Evolutionary conservation across 2,113 vertebrate species (phyloP), one percentile per base, ranked within the genome.

Genomic region (Pipa parva): DNA sequence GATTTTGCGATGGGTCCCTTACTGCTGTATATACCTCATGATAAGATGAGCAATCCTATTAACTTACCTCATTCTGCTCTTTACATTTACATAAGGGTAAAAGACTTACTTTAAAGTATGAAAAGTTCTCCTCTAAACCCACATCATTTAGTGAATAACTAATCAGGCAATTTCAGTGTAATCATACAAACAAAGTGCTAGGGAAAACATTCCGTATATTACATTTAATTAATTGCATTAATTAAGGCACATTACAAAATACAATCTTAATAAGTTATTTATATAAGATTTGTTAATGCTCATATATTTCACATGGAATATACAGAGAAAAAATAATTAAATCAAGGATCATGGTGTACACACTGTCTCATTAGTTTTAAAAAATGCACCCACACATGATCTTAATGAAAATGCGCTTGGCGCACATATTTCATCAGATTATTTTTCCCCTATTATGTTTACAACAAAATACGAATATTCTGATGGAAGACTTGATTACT

Each of bases 161-260:
- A 70, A 61, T 61, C 33, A 70, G 66, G 66, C 57, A 60, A 54
- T 70, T 49, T 51, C 33, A 18, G 26, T 59, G 36, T 61, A 70
- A 52, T 70, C 66, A 70, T 70, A 60, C 27, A 70, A 70, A 45
- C 58, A 54, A 49, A 48, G 56, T 60, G 57, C 17, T 54, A 54
- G 49, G 36, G 46, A 70, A 70, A 61, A 70, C 66, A 70, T 60
- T 70, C 57, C 36, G 28, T 42, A 69, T 50, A 60, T 69, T 69
- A 54, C 66, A 54, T 61, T 54, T 70, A 70, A 70, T 70, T 70
- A 70, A 61, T 59, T 52, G 33, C 66, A 70, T 70, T 70, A 70
- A 70, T 70, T 70, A 70, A 51, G 33, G 48, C 21, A 51, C 58
- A 61, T 70, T 70, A 61, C 48, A 26, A 36, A 69, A 60, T 60